Percentiles rank a stretch among this genome's conserved stretches.
Conservation (phyloP, 1,140 invertebrate genomes). For the Artemia franciscana region DNA sequence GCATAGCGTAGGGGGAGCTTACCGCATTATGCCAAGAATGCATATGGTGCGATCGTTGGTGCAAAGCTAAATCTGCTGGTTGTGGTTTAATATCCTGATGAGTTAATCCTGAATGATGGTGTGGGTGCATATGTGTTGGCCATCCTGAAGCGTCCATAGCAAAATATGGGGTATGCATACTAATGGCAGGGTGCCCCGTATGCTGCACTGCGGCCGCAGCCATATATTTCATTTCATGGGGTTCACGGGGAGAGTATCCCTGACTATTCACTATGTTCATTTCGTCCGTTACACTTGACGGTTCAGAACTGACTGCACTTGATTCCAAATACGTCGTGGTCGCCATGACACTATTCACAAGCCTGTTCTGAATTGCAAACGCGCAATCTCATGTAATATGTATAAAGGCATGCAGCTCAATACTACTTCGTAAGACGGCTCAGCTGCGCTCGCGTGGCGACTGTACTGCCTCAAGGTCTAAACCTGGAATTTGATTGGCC, state of each 20-base stretch:
- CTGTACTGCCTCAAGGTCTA: neutral
- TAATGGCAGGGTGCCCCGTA: neutral
- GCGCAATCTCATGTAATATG: conserved; percentile 10
- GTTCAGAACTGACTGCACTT: conserved; percentile 8
- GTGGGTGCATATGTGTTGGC: conserved; percentile 30
- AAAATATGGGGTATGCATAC: conserved; percentile 52
- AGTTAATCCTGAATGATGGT: conserved; percentile 11
- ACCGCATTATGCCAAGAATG: conserved; percentile 50
- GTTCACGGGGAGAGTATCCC: conserved; percentile 8
- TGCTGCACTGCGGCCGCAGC: conserved; percentile 5
- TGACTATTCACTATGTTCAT: conserved; percentile 9
- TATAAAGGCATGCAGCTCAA: conserved; percentile 2
- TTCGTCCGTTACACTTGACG: conserved; percentile 9
- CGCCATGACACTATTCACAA: conserved; percentile 7
- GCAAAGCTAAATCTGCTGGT: conserved; percentile 28
- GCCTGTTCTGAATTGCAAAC: conserved; percentile 10
- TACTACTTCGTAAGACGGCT: neutral
- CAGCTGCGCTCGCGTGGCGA: neutral
- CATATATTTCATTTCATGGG: conserved; percentile 10
- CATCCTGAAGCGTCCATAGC: conserved; percentile 48
- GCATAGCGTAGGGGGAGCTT: conserved; percentile 39
- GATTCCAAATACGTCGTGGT: conserved; percentile 8
- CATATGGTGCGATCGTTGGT: conserved; percentile 37
- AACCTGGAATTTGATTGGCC: neutral
- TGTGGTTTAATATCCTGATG: conserved; percentile 19